A percentile compares a stretch with the other conserved stretches of the same genome.
These are phyloP conservation scores for Varecia variegata DNA, from an alignment of 2,797 vertebrate genomes.

Conservation along the genomic window DNA sequence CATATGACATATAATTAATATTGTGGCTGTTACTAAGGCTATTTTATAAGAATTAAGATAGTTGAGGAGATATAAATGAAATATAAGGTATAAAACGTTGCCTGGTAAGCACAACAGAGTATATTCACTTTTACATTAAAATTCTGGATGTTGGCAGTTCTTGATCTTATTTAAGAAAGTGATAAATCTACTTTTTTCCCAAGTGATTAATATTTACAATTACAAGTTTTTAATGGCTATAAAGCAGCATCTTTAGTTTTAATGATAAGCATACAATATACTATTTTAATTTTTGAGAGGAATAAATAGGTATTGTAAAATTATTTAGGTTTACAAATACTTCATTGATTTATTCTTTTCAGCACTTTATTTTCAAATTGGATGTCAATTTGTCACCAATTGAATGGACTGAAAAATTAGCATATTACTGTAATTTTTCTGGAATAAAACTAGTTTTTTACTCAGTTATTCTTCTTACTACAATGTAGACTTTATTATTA, in stretches of 20 bases:
- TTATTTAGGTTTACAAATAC: neutral
- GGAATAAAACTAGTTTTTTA: neutral
- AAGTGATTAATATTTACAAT: neutral
- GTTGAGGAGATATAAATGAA: neutral
- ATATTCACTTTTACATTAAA: neutral
- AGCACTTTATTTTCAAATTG: constrained; percentile 7
- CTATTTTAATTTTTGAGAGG: neutral
- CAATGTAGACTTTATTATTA: constrained; percentile 4
- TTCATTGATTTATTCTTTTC: constrained; percentile 19
- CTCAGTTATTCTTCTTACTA: neutral
- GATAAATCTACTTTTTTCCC: neutral
- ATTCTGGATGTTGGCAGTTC: neutral
- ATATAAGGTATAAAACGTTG: neutral
- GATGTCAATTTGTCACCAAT: neutral
- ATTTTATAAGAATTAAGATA: neutral
- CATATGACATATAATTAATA: neutral
- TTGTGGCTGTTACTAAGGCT: neutral
- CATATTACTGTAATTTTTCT: neutral
- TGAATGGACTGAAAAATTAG: neutral
- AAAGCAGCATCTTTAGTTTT: neutral
- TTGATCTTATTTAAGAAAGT: neutral
- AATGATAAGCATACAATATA: constrained; percentile 15
- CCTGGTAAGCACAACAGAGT: neutral
- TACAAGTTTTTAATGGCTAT: neutral
- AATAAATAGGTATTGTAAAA: neutral